Evolutionary conservation across 92 coral and sea anemone genomes (phyloP).

Genomic region (Palythoa caribaeorum): DNA sequence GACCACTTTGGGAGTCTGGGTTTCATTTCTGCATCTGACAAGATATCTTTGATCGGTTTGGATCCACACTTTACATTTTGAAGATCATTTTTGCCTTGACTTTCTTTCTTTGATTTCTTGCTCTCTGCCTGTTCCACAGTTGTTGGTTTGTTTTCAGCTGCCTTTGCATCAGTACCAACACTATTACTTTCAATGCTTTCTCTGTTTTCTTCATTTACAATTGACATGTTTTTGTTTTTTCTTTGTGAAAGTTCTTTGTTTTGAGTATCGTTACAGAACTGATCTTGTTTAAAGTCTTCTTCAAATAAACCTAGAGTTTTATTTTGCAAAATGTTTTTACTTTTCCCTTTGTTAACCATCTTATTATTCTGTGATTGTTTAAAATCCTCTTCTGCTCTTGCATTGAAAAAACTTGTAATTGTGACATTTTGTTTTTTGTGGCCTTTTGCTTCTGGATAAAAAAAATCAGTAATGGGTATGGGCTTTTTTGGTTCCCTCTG

Average conservation of each 20-base stretch:
- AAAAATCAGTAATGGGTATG: slow-evolving; percentile 16
- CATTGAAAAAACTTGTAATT: slow-evolving; percentile 4
- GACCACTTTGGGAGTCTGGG: slow-evolving; percentile 24
- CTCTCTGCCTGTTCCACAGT: neutral
- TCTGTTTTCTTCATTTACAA: neutral
- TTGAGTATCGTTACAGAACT: neutral
- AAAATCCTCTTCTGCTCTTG: neutral
- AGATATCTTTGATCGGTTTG: neutral
- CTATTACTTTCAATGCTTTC: neutral
- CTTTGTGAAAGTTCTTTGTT: neutral
- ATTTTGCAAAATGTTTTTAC: neutral
- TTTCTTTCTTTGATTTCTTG: neutral
- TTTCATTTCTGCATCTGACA: slow-evolving; percentile 27
- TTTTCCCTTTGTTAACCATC: neutral
- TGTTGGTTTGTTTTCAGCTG: neutral
- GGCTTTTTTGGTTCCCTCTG: neutral
- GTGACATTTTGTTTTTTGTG: slow-evolving; percentile 7
- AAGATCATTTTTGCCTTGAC: neutral
- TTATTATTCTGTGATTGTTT: neutral
- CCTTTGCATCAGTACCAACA: neutral
- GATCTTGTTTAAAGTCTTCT: neutral
- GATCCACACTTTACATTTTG: neutral
- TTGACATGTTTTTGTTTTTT: neutral
- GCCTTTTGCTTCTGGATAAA: slow-evolving; percentile 5
- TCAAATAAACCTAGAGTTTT: neutral